Base-by-base conservation (phyloP, 1,140 invertebrate genomes). In the Monochamus saltuarius region DNA sequence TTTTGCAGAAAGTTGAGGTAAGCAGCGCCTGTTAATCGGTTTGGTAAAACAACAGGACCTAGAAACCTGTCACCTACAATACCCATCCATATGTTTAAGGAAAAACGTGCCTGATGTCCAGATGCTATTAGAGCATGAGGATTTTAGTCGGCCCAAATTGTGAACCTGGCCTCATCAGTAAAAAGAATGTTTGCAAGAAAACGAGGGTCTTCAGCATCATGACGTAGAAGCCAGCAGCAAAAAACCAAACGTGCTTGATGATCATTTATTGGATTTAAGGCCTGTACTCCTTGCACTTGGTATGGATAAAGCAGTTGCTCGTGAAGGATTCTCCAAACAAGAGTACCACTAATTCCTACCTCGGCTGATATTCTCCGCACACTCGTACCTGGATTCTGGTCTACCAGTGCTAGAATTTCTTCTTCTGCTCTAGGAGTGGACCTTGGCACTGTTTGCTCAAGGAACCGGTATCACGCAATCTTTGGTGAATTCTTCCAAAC, bases 231-330 rank as follows among this genome's bases (percentile, higher is more conserved):
- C 53, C 34, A 56, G 42, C 50, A 22, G 38, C 16, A 38, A 38
- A 56, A 61, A 52, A 56, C 43, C n/a, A 56, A 47, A 42, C 52
- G 56, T 45, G 43, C 45, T 17, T 29, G 59, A 35, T 56, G 56
- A 61, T 61, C 52, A 42, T 55, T 45, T 29, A 29, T 29, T 49
- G 59, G 43, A 55, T 54, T n/a, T 19, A 61, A 50, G 36, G 37
- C 49, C 14, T 61, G 43, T 17, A 56, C 43, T 39, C 49, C 39
- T 49, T 56, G 52, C 43, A 61, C 37, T 56, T 50, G 53, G 40
- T 56, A 56, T 22, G 59, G 52, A 43, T 61, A 61, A 40, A 61
- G 39, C 42, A 56, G 16, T 14, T 56, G 52, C 14, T 56, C 52
- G 16, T 38, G n/a, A 56, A 55, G 43, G 38, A 57, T 46, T 56